Percentiles rank a stretch among this genome's conserved stretches.
Conservation (phyloP, 2,113 vertebrate species). For the Pedetes capensis region DNA sequence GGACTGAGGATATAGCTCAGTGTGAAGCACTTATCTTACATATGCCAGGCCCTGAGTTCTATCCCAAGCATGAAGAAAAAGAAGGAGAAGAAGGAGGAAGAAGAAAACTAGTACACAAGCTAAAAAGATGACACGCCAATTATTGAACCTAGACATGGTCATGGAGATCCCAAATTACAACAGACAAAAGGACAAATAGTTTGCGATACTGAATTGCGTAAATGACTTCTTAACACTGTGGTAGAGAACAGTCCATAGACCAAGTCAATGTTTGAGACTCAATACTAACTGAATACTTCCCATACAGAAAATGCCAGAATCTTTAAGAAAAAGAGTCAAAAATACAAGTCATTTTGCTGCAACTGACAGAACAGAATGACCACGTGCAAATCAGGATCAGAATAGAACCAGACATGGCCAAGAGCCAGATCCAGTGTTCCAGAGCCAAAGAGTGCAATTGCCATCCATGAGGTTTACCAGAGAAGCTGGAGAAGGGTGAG, state of each 20-base stretch:
- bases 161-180: background rate
- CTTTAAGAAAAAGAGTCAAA: background rate
- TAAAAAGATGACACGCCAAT: background rate
- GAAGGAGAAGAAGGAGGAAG: too few relatives aligned
- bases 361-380: background rate
- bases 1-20: too few relatives aligned
- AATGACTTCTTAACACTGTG: background rate
- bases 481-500: background rate
- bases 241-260: background rate
- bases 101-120: background rate
- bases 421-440: background rate
- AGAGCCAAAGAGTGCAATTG: background rate
- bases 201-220: background rate
- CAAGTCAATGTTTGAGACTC: background rate
- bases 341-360: background rate
- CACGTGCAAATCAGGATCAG: background rate
- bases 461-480: background rate
- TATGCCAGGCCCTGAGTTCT: too few relatives aligned
- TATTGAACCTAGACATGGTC: too few relatives aligned
- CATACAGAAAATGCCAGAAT: background rate
- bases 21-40: too few relatives aligned
- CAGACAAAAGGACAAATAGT: background rate
- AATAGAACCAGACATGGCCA: background rate
- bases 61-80: too few relatives aligned
- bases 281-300: background rate